A percentile compares a stretch with the other conserved stretches of the same genome.
These are phyloP conservation scores for Oncopodura yosiiana DNA, from an alignment of 1,140 invertebrate genomes.

Conservation along the genomic window DNA sequence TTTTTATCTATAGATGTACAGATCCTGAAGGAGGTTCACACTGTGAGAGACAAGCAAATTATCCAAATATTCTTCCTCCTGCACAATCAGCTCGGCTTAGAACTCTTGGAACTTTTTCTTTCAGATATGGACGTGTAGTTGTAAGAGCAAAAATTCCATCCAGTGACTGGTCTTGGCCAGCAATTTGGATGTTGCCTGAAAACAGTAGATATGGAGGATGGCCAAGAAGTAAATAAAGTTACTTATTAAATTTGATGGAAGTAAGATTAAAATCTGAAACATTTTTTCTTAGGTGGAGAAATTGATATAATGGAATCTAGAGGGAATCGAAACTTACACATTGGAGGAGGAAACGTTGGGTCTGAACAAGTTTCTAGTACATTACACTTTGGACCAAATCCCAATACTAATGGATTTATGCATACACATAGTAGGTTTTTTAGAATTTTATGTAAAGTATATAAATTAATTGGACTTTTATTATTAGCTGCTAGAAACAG, in stretches of 20 bases:
- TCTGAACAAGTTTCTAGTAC: slow-evolving; percentile 48
- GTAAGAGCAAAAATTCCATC: slow-evolving; percentile 17
- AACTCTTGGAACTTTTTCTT: slow-evolving; percentile 25
- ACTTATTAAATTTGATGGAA: no score
- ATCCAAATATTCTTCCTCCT: slow-evolving; percentile 13
- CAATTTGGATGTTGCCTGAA: slow-evolving; percentile 37
- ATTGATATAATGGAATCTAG: slow-evolving; percentile 39
- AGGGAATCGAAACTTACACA: slow-evolving; percentile 32
- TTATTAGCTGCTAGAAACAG: not conserved
- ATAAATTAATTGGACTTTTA: not conserved
- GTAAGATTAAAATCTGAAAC: no score
- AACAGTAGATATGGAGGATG: slow-evolving; percentile 35
- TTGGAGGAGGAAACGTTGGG: slow-evolving; percentile 46
- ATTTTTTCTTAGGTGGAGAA: slow-evolving; percentile 38
- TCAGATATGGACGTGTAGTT: slow-evolving; percentile 20
- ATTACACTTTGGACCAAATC: slow-evolving; percentile 48
- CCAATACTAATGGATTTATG: no score
- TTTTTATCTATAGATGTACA: slow-evolving; percentile 16
- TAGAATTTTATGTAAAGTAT: not conserved
- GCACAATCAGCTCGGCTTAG: slow-evolving; percentile 9
- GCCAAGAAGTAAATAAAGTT: no score
- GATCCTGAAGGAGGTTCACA: slow-evolving; percentile 6
- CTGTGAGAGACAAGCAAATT: slow-evolving; percentile 9
- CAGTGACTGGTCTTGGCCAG: slow-evolving; percentile 29
- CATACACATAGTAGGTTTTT: no score